A percentile compares a stretch with the other conserved stretches of the same genome.
Conservation (phyloP, 1,140 invertebrate genomes). For the Drosophila littoralis region DNA sequence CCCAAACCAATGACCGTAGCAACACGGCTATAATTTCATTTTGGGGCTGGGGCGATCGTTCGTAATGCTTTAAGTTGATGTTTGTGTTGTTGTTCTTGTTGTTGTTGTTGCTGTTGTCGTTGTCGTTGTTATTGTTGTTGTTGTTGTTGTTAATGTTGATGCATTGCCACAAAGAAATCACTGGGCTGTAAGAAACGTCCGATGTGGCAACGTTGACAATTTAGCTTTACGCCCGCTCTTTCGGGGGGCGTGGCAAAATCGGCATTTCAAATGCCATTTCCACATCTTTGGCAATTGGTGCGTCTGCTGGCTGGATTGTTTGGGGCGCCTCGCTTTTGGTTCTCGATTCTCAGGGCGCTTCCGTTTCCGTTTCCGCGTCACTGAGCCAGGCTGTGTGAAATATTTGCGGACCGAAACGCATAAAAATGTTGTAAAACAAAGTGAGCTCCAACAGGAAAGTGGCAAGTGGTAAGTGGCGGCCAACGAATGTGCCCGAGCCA, state of each 20-base stretch:
- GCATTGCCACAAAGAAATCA: conserved; percentile 64
- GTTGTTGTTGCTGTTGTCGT: conserved; percentile 18
- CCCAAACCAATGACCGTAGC: conserved; percentile 10
- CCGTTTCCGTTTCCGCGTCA: conserved; percentile 56
- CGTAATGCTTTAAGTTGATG: background rate
- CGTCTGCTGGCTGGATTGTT: background rate
- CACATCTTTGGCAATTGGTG: conserved; percentile 5
- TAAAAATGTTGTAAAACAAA: conserved; percentile 74
- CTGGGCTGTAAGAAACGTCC: conserved; percentile 56
- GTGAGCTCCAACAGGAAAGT: conserved; percentile 23
- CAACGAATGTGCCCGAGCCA: conserved; percentile 3
- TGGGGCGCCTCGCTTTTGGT: background rate
- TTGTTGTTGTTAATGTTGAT: conserved; percentile 42
- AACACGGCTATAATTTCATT: conserved; percentile 18
- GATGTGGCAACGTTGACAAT: conserved; percentile 51
- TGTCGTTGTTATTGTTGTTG: conserved; percentile 15
- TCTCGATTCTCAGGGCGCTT: conserved; percentile 23
- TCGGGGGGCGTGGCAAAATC: conserved; percentile 8
- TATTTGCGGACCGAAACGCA: conserved; percentile 43
- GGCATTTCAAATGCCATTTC: conserved; percentile 10
- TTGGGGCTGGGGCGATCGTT: conserved; percentile 7
- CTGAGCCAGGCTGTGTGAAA: conserved; percentile 52
- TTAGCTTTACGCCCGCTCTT: conserved; percentile 26
- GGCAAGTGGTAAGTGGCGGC: background rate
- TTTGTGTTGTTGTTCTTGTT: conserved; percentile 14